phyloP scores from a whole-genome alignment of 2,797 vertebrate species.

The Vultur gryphus region DNA sequence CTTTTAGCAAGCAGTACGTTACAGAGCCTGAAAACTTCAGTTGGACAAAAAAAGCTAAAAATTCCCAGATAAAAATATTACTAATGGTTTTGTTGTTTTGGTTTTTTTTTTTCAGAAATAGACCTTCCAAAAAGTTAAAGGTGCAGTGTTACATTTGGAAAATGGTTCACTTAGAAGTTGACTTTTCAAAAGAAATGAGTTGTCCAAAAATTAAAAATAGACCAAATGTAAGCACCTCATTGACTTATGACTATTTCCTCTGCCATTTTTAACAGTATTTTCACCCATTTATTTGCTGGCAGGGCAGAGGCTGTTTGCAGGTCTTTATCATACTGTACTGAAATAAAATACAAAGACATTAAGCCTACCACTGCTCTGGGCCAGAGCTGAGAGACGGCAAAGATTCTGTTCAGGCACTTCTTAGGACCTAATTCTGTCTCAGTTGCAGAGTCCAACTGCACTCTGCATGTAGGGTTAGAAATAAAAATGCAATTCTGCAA shows the following conservation, averaged over 20 bases:
- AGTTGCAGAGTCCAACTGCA: not conserved
- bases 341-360: not conserved
- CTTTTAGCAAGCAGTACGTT: conserved; percentile 5
- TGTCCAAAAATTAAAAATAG: not conserved
- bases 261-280: not conserved
- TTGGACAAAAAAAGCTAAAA: not conserved
- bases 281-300: not conserved
- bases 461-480: not conserved
- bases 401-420: not conserved
- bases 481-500: not conserved
- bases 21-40: conserved; percentile 5
- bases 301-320: not conserved
- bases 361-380: not conserved
- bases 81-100: not conserved
- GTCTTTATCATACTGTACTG: not conserved
- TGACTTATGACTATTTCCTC: not conserved
- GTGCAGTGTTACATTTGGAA: not conserved
- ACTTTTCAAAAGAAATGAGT: not conserved
- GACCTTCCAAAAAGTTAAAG: not conserved
- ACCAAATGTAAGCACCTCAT: not conserved
- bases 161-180: not conserved
- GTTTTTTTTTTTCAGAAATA: not conserved
- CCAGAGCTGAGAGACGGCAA: not conserved
- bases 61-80: not conserved
- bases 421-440: not conserved